phyloP scores from a whole-genome alignment of 2,888 invertebrate species.

The Cylindroiulus punctatus region DNA sequence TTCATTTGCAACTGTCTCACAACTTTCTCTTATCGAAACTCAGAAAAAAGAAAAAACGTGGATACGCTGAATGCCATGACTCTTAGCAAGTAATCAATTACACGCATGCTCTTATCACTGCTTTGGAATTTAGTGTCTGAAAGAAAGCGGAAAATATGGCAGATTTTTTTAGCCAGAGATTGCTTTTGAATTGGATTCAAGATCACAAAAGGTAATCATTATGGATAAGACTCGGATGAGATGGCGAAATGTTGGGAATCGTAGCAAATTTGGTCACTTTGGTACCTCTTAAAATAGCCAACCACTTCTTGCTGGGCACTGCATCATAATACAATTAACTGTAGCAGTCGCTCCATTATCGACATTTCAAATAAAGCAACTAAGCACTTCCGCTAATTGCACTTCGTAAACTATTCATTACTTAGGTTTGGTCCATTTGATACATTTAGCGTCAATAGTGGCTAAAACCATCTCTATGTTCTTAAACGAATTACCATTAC shows the following conservation, averaged over 20 bases:
- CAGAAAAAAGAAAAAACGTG: not conserved
- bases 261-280: not conserved
- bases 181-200: not conserved
- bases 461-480: not conserved
- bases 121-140: not conserved
- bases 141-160: conserved; percentile 31
- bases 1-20: not conserved
- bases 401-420: not conserved
- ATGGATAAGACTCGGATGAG: not conserved
- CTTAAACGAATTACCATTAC: not conserved
- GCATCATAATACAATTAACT: not conserved
- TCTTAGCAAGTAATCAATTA: not conserved
- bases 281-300: not conserved
- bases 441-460: not conserved
- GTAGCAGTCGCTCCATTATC: not conserved
- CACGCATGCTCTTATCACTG: conserved; percentile 35
- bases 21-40: not conserved
- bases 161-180: not conserved
- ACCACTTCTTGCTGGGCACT: not conserved
- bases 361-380: conserved; percentile 3
- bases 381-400: conserved; percentile 27
- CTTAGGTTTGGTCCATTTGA: not conserved
- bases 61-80: not conserved
- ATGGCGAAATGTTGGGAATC: not conserved
- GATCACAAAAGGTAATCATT: not conserved